Base-by-base conservation (phyloP, 2,113 vertebrate species). In the Ammospiza caudacuta region DNA sequence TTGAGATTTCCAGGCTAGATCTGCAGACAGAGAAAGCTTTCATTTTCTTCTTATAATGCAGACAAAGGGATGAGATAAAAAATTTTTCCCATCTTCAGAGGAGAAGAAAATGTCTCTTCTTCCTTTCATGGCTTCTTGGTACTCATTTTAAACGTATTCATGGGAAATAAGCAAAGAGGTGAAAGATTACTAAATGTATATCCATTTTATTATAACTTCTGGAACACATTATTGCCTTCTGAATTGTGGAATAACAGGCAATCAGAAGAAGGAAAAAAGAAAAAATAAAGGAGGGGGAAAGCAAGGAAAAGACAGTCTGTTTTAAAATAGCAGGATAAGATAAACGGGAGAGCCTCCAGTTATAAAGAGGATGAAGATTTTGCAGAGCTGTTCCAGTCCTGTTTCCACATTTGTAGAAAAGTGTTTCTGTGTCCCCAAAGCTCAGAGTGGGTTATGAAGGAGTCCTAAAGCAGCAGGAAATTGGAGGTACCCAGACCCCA, bases 281-380 rank as follows among this genome's bases (percentile, higher is more conserved):
- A 11, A 37, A 14, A 61, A 15, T 11, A 9, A 51, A 6, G 4
- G 16, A 0, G 5, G 2, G 5, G 2, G 3, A 4, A 14, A 69
- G 9, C 9, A 31, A 63, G 6, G 41, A 41, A 77, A 92, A 22
- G 21, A 27, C 4, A 61, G 4, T 23, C 35, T 79, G 18, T 46
- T 78, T 54, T 70, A 70, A 55, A 87, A 74, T 5, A 43, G 37
- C 18, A 18, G 19, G 46, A 33, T 44, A 9, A 28, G 35, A 41
- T 33, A 76, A 61, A 55, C 8, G 15, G 46, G 55, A 62, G 25
- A 79, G 24, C 19, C 39, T 31, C 21, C n/a, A 63, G 44, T 62
- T 41, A 35, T 17, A 25, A 91, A 82, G 49, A 39, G 49, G 41
- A 25, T 7, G 28, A 47, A 84, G 29, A 54, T 57, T 57, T 66